These are phyloP conservation scores for Zapus hudsonius DNA, from an alignment of 2,113 vertebrate species.

Conservation along the genomic window DNA sequence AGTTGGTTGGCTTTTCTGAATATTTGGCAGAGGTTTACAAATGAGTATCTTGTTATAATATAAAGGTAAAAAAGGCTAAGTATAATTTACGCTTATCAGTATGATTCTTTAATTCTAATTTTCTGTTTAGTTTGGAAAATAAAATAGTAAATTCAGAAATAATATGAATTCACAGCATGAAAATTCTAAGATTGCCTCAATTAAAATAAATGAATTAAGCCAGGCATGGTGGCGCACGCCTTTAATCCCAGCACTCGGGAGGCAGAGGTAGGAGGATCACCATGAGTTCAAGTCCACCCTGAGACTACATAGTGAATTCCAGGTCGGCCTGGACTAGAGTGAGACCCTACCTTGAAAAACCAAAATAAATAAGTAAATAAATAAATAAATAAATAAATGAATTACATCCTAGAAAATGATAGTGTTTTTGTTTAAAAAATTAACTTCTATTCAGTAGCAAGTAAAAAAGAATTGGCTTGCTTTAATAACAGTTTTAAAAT, in stretches of 20 bases:
- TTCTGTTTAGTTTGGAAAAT: conserved; percentile 43
- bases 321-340: no score
- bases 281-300: no score
- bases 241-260: no score
- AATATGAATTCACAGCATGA: neutral
- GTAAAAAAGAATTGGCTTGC: conserved; percentile 40
- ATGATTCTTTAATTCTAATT: conserved; percentile 42
- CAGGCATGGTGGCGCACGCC: no score
- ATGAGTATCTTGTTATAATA: conserved; percentile 36
- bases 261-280: no score
- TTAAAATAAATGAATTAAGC: conserved; percentile 39
- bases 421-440: conserved; percentile 17
- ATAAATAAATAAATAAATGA: no score
- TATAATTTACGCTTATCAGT: conserved; percentile 6
- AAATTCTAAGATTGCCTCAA: neutral
- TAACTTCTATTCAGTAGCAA: conserved; percentile 10
- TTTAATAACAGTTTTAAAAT: conserved; percentile 21
- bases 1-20: conserved; percentile 41
- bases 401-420: neutral
- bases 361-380: no score
- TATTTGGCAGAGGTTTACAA: conserved; percentile 41
- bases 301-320: no score
- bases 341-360: no score
- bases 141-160: conserved; percentile 35
- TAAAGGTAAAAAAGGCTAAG: conserved; percentile 55